Base-by-base conservation (phyloP, 2,888 invertebrate species). In the Acanthacorydalis orientalis region DNA sequence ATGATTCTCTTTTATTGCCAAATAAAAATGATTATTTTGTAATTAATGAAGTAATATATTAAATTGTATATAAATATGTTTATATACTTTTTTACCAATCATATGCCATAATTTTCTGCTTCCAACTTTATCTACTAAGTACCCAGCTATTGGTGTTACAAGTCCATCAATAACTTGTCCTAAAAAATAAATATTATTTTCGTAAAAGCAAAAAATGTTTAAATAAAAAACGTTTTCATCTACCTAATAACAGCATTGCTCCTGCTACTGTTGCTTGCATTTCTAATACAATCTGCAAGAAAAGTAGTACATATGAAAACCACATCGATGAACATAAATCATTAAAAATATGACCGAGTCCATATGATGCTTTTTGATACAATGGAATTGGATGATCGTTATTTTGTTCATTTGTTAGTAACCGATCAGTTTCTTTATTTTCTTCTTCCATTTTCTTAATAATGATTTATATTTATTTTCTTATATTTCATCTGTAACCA, bases 261-360 rank as follows among this genome's bases (percentile, higher is more conserved):
- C 77, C 77, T 31, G 77, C 74, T 52, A 73, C 73, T 32, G 68
- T 64, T 32, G 75, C 68, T 54, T 67, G 69, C 57, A 76, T 72
- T 57, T 71, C 69, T 41, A 76, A 61, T 34, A 77, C 73, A 56
- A 76, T 67, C 62, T 76, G 74, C 53, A 89, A 81, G 65, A 80
- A 93, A 46, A 93, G 79, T 55, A 93, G 70, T 43, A 89, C 75
- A 64, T 93, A 93, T 1, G 86, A 86, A 65, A 93, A 93, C 92
- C 93, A 93, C 74, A 93, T 83, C 50, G 89, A 85, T 14, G 91
- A 89, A 65, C 88, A 89, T 39, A 93, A 74, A 67, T 95, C 93
- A 64, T 93, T 95, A 55, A 89, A 73, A 44, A 92, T 77, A 66
- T 93, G 92, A 1, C 93, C 92, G 45, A 89, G 74, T 40, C 75